Conservation (phyloP, 2,888 invertebrate species). For the Agriopis marginaria region DNA sequence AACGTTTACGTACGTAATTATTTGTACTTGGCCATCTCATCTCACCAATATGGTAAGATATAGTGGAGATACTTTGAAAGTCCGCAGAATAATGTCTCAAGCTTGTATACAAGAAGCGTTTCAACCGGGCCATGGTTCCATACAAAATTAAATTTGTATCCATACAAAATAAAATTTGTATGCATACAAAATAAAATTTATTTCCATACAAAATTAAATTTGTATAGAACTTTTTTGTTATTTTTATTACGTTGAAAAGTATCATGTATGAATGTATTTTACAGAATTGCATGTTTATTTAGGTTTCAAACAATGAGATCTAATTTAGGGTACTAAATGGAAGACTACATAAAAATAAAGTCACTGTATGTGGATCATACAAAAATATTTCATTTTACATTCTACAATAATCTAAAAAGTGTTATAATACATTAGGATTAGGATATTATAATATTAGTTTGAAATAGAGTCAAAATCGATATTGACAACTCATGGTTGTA, state of each 20-base stretch:
- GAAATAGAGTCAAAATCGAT: conserved; percentile 3
- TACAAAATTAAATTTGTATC: too few species aligned
- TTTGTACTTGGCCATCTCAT: too few species aligned
- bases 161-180: too few species aligned
- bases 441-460: conserved; percentile 9
- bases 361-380: conserved; percentile 37
- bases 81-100: neutral
- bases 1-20: too few species aligned
- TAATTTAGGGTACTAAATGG: conserved; percentile 70
- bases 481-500: neutral
- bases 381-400: conserved; percentile 47
- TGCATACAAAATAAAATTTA: too few species aligned
- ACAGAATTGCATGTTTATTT: conserved; percentile 38
- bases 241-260: too few species aligned
- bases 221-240: too few species aligned
- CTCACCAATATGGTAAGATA: too few species aligned
- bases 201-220: too few species aligned
- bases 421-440: conserved; percentile 16
- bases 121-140: neutral
- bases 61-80: too few species aligned
- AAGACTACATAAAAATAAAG: conserved; percentile 65
- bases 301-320: conserved; percentile 66
- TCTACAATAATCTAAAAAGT: conserved; percentile 40
- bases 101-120: neutral
- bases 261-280: neutral